phyloP scores from a whole-genome alignment of 2,888 invertebrate genomes.

The Clitarchus hookeri region DNA sequence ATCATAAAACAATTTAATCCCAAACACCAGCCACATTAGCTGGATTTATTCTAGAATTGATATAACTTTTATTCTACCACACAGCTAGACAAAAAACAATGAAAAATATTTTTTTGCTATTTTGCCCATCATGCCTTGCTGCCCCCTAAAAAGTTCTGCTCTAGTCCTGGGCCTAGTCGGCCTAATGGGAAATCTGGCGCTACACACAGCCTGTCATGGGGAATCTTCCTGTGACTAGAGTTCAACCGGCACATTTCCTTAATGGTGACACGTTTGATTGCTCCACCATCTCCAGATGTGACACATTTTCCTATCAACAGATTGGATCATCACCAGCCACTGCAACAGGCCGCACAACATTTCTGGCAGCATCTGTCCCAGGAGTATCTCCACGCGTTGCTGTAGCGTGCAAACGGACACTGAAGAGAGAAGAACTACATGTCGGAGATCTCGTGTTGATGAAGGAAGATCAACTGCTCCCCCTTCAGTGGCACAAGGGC shows the following conservation, averaged over 20 bases:
- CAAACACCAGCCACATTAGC: no score
- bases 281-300: neutral
- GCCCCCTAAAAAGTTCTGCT: no score
- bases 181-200: no score
- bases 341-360: neutral
- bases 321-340: neutral
- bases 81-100: no score
- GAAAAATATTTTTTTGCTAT: no score
- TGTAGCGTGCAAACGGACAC: neutral
- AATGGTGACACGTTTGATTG: no score
- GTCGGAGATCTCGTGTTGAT: neutral
- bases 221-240: neutral
- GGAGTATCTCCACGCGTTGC: neutral
- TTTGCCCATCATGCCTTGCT: no score
- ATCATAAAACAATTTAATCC: no score
- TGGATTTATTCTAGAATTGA: no score
- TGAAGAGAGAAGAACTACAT: neutral
- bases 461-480: neutral
- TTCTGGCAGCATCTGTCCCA: neutral
- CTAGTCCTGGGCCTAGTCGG: no score
- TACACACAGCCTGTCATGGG: conserved; percentile 3
- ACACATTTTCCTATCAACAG: neutral
- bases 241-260: neutral
- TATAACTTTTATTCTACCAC: no score
- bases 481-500: neutral